phyloP scores from a whole-genome alignment of 2,113 vertebrate species.

The Lethenteron reissneri region DNA sequence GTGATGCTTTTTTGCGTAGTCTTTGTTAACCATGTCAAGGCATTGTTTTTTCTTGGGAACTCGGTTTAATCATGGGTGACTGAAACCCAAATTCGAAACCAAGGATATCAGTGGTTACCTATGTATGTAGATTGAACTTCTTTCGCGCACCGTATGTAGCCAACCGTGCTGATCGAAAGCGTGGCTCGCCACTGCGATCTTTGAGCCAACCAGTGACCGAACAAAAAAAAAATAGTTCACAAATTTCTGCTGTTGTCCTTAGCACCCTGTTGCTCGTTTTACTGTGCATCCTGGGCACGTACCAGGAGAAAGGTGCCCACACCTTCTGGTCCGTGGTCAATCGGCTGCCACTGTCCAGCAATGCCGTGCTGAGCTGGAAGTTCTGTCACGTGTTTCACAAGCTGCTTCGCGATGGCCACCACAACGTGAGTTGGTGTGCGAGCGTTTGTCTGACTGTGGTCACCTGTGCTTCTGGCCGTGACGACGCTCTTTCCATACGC shows the following conservation, averaged over 20 bases:
- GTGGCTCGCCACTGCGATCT: not conserved
- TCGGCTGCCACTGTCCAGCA: slow-evolving; percentile 61
- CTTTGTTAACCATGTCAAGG: no score
- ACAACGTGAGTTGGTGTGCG: slow-evolving; percentile 44
- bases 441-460: no score
- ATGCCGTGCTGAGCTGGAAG: slow-evolving; percentile 88
- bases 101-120: not conserved
- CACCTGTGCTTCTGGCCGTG: no score
- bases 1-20: no score
- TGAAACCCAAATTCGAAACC: not conserved
- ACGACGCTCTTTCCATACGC: no score
- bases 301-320: slow-evolving; percentile 80
- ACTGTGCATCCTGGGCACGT: slow-evolving; percentile 80
- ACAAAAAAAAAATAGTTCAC: not conserved
- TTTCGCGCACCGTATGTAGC: not conserved
- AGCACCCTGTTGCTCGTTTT: slow-evolving; percentile 15
- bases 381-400: slow-evolving; percentile 93
- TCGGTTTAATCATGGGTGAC: no score
- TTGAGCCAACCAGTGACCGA: not conserved
- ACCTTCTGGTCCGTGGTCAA: slow-evolving; percentile 94
- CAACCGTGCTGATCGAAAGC: not conserved
- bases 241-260: slow-evolving; percentile 17
- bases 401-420: slow-evolving; percentile 67
- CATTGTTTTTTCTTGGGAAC: no score
- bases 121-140: not conserved